A percentile compares a stretch with the other conserved stretches of the same genome.
phyloP scores from a whole-genome alignment of 2,113 vertebrate genomes.

The Struthidea cinerea region DNA sequence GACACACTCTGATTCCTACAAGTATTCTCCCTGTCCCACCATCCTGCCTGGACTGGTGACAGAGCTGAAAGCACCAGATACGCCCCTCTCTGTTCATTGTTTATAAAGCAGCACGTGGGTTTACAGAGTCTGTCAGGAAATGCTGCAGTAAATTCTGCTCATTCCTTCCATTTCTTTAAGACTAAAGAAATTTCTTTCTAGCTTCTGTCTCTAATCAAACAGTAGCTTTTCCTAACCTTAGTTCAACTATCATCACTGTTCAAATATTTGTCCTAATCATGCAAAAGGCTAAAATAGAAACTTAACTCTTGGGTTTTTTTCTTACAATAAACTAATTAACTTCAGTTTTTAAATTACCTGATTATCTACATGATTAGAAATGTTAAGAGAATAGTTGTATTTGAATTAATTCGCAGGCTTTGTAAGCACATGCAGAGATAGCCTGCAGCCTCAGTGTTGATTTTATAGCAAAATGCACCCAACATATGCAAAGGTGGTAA shows the following conservation, averaged over 20 bases:
- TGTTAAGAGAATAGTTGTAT: slow-evolving; percentile 23
- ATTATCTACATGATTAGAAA: slow-evolving; percentile 22
- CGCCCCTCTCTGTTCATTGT: not conserved
- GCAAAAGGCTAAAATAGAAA: slow-evolving; percentile 17
- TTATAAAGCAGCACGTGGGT: fast-evolving
- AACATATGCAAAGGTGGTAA: not conserved
- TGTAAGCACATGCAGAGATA: slow-evolving; percentile 3
- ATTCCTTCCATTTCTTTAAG: not conserved
- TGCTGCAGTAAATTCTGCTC: not conserved
- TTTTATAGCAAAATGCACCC: not conserved
- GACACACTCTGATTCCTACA: not conserved
- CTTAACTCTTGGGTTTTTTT: not conserved
- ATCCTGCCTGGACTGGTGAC: not conserved
- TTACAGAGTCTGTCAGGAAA: not conserved
- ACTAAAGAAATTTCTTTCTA: no score
- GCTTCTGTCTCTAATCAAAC: not conserved
- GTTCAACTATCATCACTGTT: not conserved
- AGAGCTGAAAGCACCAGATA: not conserved
- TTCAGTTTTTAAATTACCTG: not conserved
- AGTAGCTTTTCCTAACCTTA: not conserved
- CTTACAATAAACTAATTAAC: slow-evolving; percentile 30
- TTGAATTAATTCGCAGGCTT: not conserved
- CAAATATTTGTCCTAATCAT: not conserved
- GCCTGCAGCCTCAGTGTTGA: not conserved
- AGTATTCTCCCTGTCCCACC: not conserved